These are phyloP conservation scores for Oncorhynchus kisutch DNA, from an alignment of 2,113 vertebrate species.

Conservation along the genomic window DNA sequence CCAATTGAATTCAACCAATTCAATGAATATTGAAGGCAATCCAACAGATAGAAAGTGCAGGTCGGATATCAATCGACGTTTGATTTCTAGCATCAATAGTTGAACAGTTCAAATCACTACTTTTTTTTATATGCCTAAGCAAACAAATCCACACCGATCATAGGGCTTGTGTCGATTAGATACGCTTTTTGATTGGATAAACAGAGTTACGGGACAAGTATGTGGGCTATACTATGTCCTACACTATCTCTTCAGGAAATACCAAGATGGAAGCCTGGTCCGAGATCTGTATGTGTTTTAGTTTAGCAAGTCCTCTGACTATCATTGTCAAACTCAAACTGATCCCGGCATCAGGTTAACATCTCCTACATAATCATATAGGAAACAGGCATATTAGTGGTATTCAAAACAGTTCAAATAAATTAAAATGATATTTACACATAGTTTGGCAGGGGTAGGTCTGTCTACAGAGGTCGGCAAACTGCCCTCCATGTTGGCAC, in stretches of 20 bases:
- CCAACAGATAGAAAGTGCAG: not conserved
- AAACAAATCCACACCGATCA: not conserved
- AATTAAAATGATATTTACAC: conserved; percentile 46
- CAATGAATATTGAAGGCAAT: not conserved
- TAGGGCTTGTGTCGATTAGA: not conserved
- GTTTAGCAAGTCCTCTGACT: not conserved
- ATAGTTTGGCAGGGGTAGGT: conserved; percentile 13
- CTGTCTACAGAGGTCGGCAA: not conserved
- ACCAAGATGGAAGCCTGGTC: not conserved
- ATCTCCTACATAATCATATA: conserved; percentile 4
- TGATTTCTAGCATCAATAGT: not conserved
- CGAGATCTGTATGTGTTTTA: not conserved
- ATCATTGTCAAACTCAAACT: not conserved
- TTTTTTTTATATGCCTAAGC: not conserved
- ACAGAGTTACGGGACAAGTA: not conserved
- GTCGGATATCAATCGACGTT: not conserved
- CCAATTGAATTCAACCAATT: not conserved
- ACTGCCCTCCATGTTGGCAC: not conserved
- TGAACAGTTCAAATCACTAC: not conserved
- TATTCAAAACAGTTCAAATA: conserved; percentile 16
- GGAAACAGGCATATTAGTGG: conserved; percentile 40
- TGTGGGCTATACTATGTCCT: not conserved
- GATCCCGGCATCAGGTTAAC: not conserved
- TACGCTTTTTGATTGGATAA: not conserved
- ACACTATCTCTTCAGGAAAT: not conserved